phyloP scores from a whole-genome alignment of 2,113 vertebrate species.

The Indicator indicator region DNA sequence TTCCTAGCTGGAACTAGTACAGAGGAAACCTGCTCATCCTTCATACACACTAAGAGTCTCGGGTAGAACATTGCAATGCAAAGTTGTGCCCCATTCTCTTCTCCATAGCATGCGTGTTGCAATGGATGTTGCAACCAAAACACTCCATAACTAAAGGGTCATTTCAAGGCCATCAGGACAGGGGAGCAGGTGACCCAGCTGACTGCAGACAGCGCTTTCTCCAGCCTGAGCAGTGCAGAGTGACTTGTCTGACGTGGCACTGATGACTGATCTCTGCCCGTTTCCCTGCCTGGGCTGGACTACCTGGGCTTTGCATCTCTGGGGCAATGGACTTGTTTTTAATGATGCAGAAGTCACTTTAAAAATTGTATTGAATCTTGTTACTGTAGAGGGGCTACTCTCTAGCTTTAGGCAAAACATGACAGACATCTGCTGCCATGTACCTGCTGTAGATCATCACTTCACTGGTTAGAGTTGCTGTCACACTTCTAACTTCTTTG shows the following conservation, averaged over 20 bases:
- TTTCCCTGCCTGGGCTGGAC: neutral
- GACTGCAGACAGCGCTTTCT: neutral
- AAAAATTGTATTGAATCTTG: too few relatives aligned
- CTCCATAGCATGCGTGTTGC: neutral
- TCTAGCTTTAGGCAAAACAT: too few relatives aligned
- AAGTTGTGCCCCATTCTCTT: neutral
- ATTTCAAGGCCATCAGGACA: neutral
- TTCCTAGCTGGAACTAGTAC: too few relatives aligned
- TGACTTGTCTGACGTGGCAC: neutral
- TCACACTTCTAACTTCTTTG: too few relatives aligned
- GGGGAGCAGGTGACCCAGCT: neutral
- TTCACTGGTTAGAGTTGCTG: too few relatives aligned
- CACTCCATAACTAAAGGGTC: neutral
- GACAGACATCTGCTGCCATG: too few relatives aligned
- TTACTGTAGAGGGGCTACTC: too few relatives aligned
- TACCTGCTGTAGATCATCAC: too few relatives aligned
- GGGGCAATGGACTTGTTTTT: too few relatives aligned
- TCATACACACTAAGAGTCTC: neutral
- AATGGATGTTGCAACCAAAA: too few relatives aligned
- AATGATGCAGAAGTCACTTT: too few relatives aligned
- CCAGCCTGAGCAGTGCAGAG: neutral
- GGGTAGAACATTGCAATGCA: neutral
- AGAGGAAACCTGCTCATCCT: neutral
- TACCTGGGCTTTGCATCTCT: neutral
- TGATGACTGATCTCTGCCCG: neutral